Evolutionary conservation across 1,140 invertebrate species (phyloP), one percentile per base, ranked within the genome.

Genomic region (Euborellia annulipes): DNA sequence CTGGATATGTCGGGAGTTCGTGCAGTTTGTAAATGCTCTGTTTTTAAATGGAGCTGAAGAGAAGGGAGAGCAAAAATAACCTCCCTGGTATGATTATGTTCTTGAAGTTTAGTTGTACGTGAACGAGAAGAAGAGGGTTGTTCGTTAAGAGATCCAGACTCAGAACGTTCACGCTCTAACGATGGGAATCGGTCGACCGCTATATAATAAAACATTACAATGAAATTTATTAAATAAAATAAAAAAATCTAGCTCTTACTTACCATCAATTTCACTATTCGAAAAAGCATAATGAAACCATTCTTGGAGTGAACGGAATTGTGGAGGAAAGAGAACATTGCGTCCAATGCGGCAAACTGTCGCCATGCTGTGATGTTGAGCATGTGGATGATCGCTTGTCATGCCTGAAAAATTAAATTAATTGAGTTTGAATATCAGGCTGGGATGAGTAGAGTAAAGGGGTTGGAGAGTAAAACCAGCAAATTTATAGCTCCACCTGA

Each of bases 201-300:
- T 91, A 57, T 2, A 57, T 58, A 57, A 50, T 37, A 50, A 47
- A 1, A 4, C 9, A 7, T 16, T 19, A 37, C n/a, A 9, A 27
- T 27, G 11, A 27, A 6, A 27, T 6, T 6, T 27, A 27, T n/a
- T 6, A 27, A 27, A 27, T 27, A 27, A 27, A 27, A 27, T 27
- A 27, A 45, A 38, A 17, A 30, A 23, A 20, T 27, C 4, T 27
- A 27, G 19, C n/a, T 6, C 4, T 4, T 8, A 20, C 58, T 65
- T 70, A 91, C 88, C 86, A 68, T 94, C 90, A 41, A 94, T 83
- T 65, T 93, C 88, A 61, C 83, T 86, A 50, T 82, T 87, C 17
- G 86, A 79, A 63, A 96, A 95, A 0, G 91, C 87, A 65, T 96
- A 97, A 54, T 89, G 81, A 66, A 96, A 96, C 92, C 93, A 97